Evolutionary conservation across 2,888 invertebrate genomes (phyloP).

Genomic region (Spilarctia lutea): DNA sequence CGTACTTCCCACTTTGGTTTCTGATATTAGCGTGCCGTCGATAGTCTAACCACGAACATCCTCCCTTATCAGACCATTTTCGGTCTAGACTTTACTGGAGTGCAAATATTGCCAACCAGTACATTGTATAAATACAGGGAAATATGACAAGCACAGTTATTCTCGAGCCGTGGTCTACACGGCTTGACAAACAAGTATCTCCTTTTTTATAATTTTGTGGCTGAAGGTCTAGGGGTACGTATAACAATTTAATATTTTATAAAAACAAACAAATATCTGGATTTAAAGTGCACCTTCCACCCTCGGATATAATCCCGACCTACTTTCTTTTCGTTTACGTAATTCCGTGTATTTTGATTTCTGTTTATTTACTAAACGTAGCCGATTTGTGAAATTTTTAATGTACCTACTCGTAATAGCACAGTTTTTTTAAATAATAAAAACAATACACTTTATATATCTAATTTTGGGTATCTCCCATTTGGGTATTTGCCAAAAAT

Average conservation of each 20-base stretch:
- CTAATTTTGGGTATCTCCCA: too few relatives aligned
- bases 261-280: background rate
- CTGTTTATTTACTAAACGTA: too few relatives aligned
- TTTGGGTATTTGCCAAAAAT: too few relatives aligned
- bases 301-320: too few relatives aligned
- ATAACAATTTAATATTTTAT: background rate
- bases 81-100: background rate
- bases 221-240: constrained; percentile 41
- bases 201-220: constrained; percentile 11
- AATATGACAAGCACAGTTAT: constrained; percentile 20
- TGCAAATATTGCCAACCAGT: background rate
- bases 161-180: constrained; percentile 65
- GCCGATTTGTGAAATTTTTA: too few relatives aligned
- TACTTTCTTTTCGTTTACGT: too few relatives aligned
- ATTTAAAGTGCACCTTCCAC: too few relatives aligned
- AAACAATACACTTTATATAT: too few relatives aligned
- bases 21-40: constrained; percentile 7
- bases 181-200: constrained; percentile 51
- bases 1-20: background rate
- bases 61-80: constrained; percentile 16
- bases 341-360: too few relatives aligned
- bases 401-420: too few relatives aligned
- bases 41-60: constrained; percentile 38
- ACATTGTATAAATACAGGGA: constrained; percentile 47
- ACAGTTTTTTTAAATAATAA: too few relatives aligned